A percentile compares a stretch with the other conserved stretches of the same genome.
phyloP scores from a whole-genome alignment of 2,888 invertebrate species.

The Apeira syringaria region DNA sequence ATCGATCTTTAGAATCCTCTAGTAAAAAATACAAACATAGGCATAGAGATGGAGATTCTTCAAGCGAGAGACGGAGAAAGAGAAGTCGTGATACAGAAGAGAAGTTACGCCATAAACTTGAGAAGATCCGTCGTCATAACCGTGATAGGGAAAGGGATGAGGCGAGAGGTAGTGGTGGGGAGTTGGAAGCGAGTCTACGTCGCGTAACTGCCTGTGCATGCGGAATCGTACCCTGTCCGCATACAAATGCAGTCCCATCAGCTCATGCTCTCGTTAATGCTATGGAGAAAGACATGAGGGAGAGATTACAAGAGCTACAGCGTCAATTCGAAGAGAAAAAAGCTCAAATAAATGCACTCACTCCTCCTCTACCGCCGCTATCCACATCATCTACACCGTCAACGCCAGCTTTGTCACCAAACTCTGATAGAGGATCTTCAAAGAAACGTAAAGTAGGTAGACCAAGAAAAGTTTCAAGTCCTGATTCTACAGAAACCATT shows the following conservation, averaged over 20 bases:
- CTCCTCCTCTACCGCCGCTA: conserved; percentile 76
- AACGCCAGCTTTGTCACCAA: conserved; percentile 72
- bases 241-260: conserved; percentile 66
- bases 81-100: conserved; percentile 70
- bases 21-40: conserved; percentile 66
- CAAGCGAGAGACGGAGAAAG: conserved; percentile 65
- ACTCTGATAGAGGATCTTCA: conserved; percentile 81
- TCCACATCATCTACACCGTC: conserved; percentile 71
- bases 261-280: conserved; percentile 86
- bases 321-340: conserved; percentile 93
- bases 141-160: conserved; percentile 65
- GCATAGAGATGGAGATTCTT: conserved; percentile 66
- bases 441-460: conserved; percentile 93
- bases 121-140: conserved; percentile 72
- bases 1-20: conserved; percentile 39
- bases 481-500: conserved; percentile 89
- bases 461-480: conserved; percentile 88
- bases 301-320: conserved; percentile 91
- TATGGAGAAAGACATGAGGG: conserved; percentile 92
- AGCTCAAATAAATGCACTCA: conserved; percentile 89
- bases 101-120: conserved; percentile 67
- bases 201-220: conserved; percentile 70
- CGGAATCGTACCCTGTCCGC: conserved; percentile 52
- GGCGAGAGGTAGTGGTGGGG: conserved; percentile 49
- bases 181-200: conserved; percentile 67